Percentiles rank a stretch among this genome's conserved stretches.
Conservation (phyloP, 2,888 invertebrate genomes). For the Pammene fasciana region DNA sequence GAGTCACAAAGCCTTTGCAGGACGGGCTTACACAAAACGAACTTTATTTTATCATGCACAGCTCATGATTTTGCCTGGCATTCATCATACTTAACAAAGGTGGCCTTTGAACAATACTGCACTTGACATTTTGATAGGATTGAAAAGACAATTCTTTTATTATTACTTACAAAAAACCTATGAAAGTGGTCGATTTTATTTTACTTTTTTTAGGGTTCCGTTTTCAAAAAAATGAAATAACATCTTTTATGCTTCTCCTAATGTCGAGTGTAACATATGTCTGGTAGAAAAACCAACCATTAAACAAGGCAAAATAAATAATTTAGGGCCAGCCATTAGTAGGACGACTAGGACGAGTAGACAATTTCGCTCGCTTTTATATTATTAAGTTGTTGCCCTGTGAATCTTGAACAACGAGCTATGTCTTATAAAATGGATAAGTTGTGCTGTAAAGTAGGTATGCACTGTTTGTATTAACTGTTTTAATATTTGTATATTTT, state of each 20-base stretch:
- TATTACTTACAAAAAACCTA: neutral
- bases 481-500: too few species aligned
- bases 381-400: conserved; percentile 75
- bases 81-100: conserved; percentile 7
- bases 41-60: neutral
- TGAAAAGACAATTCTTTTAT: conserved; percentile 15
- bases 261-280: too few species aligned
- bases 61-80: neutral
- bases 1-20: conserved; percentile 61
- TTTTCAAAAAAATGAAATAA: too few species aligned
- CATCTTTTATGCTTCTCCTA: too few species aligned
- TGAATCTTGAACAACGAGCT: conserved; percentile 49
- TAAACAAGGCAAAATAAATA: too few species aligned
- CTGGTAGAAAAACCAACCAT: too few species aligned
- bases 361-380: conserved; percentile 70
- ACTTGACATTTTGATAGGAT: conserved; percentile 31
- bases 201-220: neutral
- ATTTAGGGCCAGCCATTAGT: conserved; percentile 71
- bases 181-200: neutral
- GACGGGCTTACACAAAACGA: neutral
- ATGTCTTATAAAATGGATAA: conserved; percentile 46
- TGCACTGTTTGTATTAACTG: too few species aligned
- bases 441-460: conserved; percentile 42
- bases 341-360: conserved; percentile 61
- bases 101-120: conserved; percentile 26